Conservation (phyloP, 2,888 invertebrate species). For the Sthenelais limicola region DNA sequence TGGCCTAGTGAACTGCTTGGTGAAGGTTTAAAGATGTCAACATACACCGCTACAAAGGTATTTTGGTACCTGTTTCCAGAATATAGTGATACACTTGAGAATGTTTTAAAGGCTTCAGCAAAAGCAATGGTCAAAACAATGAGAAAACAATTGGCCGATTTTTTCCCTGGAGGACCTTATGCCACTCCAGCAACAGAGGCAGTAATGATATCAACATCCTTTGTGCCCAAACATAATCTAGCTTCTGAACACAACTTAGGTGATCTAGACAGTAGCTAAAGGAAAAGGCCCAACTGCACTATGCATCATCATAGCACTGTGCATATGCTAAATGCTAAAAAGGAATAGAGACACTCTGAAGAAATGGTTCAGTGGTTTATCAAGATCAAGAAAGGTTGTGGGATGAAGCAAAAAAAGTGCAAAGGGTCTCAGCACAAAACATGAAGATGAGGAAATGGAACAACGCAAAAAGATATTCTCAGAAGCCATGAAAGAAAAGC, state of each 20-base stretch:
- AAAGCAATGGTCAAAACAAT: neutral
- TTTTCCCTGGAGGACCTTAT: neutral
- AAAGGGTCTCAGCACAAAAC: neutral
- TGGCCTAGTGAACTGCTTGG: constrained; percentile 1
- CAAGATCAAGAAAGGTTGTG: constrained; percentile 4
- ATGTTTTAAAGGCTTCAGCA: constrained; percentile 4
- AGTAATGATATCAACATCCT: neutral
- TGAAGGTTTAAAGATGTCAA: neutral
- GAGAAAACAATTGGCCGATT: constrained; percentile 16
- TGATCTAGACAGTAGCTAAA: constrained; percentile 9
- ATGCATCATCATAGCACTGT: constrained; percentile 24
- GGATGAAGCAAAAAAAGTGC: constrained; percentile 11
- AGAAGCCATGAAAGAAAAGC: neutral
- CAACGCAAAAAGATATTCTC: neutral
- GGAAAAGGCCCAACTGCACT: neutral
- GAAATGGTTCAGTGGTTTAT: neutral
- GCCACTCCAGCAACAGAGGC: neutral
- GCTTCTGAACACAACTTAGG: constrained; percentile 26
- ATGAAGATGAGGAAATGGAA: neutral
- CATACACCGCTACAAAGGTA: neutral
- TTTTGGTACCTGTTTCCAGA: neutral
- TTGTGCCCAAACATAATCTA: constrained; percentile 5
- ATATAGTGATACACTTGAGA: neutral
- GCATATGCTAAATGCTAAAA: too few species aligned
- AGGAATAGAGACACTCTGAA: neutral